Base-by-base conservation (phyloP, 2,888 invertebrate genomes). In the Bimastos eiseni region DNA sequence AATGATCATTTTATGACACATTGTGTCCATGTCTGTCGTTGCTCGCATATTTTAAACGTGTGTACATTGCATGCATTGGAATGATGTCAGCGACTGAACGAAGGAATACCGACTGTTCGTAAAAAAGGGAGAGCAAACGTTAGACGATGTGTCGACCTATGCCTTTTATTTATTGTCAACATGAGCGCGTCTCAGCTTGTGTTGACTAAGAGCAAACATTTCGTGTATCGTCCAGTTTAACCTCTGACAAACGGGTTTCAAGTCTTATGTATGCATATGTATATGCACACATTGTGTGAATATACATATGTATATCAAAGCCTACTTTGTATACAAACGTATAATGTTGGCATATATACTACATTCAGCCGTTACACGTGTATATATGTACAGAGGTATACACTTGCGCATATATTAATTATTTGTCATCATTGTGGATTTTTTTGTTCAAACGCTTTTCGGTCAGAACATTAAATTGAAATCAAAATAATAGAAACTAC, bases 71-170 rank as follows among this genome's bases (percentile, higher is more conserved):
- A 49, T 70, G 70, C 70, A n/a, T 8, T 70, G 70, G 70, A 70
- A 70, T 70, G 70, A 70, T 70, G n/a, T 70, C 70, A n/a, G 70
- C 70, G 70, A 70, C 70, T 70, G 70, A 70, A n/a, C 70, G 70
- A 8, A 0, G 70, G 70, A 70, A 70, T 70, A 70, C 70, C n/a
- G 70, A n/a, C 70, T n/a, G 70, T 70, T 70, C 70, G 70, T 70
- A 70, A 70, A 70, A 70, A 70, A 70, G 70, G 55, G n/a, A 70
- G n/a, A 70, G 70, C 70, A 70, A 70, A 70, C 70, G 70, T 70
- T 70, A 70, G 70, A 70, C 70, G 70, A 70, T 70, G 30, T 70
- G 70, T n/a, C 70, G 70, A 70, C n/a, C 30, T 70, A n/a, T 41
- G 41, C 70, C 70, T 30, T 70, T n/a, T 70, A 70, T 70, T 30